Base-by-base conservation (phyloP, 2,888 invertebrate genomes). In the Caenorhabditis japonica region DNA sequence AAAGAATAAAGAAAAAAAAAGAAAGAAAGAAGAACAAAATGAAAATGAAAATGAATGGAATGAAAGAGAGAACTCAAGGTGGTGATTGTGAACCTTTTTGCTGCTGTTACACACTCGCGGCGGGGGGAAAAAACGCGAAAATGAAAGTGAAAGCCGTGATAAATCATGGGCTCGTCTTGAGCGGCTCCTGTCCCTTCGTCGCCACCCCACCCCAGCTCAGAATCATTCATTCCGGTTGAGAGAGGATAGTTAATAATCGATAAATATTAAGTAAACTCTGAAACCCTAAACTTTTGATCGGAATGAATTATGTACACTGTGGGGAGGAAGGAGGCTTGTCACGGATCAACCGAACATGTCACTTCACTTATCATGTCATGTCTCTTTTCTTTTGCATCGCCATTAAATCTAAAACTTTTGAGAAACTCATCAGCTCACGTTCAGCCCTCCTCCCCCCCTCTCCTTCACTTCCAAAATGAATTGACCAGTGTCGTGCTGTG, bases 361-460 rank as follows among this genome's bases (percentile, higher is more conserved):
- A 64, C 64, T 64, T 64, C 64, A 64, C 64, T 64, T 64, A 56
- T 64, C 64, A 64, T 64, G 56, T 64, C 64, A 56, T 62, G 53
- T 17, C 30, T 7, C 30, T 30, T 10, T 30, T 10, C 30, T 30
- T 30, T 10, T 30, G 30, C 5, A 30, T 30, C 30, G 10, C 30
- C 5, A 5, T 10, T 30, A 30, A 7, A 7, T 30, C 10, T 30
- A 30, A 30, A 30, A n/a, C n/a, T n/a, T n/a, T n/a, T n/a, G n/a
- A n/a, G n/a, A n/a, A n/a, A n/a, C n/a, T n/a, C n/a, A n/a, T n/a
- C n/a, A n/a, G n/a, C n/a, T n/a, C n/a, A n/a, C n/a, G n/a, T 15
- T 41, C 41, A 3, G 19, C 15, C 17, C 53, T 34, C 17, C 13
- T 43, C 38, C 21, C 25, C 38, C 43, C 1, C 25, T 36, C 8